phyloP scores from a whole-genome alignment of 2,888 invertebrate species.

The Ectemnius continuus region DNA sequence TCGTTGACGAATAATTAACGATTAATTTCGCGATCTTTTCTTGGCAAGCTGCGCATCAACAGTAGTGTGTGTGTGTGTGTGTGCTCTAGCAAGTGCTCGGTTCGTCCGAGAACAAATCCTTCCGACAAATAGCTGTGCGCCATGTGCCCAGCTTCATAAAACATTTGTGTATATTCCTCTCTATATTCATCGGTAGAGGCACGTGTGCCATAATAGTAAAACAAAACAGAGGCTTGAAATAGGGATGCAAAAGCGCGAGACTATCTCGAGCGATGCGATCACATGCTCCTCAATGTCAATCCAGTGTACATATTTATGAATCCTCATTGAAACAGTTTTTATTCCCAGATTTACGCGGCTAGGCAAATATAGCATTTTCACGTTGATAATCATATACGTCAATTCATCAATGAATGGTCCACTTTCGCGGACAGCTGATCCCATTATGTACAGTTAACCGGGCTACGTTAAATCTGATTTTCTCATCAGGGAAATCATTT shows the following conservation, averaged over 20 bases:
- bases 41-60: not conserved
- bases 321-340: conserved; percentile 2
- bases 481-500: too few species aligned
- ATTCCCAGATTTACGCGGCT: not conserved
- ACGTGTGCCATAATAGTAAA: conserved; percentile 20
- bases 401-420: too few species aligned
- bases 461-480: too few species aligned
- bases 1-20: not conserved
- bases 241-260: conserved; percentile 15
- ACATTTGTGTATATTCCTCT: not conserved
- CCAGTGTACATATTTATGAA: conserved; percentile 6
- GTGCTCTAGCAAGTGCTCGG: not conserved
- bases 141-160: not conserved
- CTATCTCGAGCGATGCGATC: conserved; percentile 17
- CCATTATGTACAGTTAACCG: too few species aligned
- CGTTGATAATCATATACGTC: too few species aligned
- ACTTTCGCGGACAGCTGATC: too few species aligned
- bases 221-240: conserved; percentile 7
- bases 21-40: not conserved
- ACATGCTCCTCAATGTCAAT: conserved; percentile 9
- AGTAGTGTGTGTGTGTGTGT: not conserved
- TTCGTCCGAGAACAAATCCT: not conserved
- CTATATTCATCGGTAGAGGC: not conserved
- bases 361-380: too few species aligned
- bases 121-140: too few species aligned